phyloP scores from a whole-genome alignment of 2,797 vertebrate species.

The Megalops cyprinoides region DNA sequence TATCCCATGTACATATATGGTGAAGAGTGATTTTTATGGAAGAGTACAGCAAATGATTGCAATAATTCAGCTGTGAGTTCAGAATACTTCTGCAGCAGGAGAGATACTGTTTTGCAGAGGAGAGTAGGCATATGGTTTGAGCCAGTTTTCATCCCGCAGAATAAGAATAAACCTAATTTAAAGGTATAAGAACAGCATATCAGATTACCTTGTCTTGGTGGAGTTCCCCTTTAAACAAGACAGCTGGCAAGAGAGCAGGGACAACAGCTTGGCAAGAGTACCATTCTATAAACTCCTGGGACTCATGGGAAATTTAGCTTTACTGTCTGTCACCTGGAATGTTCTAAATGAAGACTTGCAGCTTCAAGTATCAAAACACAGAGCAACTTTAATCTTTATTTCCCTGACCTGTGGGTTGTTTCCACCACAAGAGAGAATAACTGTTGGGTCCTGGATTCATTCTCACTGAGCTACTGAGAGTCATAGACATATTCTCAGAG shows the following conservation, averaged over 20 bases:
- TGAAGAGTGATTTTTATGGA: background rate
- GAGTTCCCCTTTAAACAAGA: background rate
- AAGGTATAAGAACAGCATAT: too few species aligned
- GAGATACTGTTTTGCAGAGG: too few species aligned
- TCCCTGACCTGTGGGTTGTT: background rate
- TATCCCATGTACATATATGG: too few species aligned
- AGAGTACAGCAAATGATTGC: background rate
- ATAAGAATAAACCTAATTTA: background rate
- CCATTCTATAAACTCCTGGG: background rate
- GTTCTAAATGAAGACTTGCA: conserved; percentile 9
- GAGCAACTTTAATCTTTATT: background rate
- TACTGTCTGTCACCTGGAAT: background rate
- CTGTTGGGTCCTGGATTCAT: background rate
- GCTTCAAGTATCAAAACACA: conserved; percentile 16
- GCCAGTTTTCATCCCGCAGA: background rate
- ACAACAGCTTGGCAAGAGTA: background rate
- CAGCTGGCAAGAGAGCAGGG: background rate
- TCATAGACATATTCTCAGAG: background rate
- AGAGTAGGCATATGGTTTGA: background rate
- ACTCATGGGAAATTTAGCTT: too few species aligned
- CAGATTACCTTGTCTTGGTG: background rate
- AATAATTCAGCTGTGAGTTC: too few species aligned
- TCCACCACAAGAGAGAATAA: background rate
- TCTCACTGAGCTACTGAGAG: background rate
- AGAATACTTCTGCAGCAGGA: too few species aligned